These are phyloP conservation scores for Pseudorhombus dupliciocellatus DNA, from an alignment of 2,113 vertebrate species.

Conservation along the genomic window DNA sequence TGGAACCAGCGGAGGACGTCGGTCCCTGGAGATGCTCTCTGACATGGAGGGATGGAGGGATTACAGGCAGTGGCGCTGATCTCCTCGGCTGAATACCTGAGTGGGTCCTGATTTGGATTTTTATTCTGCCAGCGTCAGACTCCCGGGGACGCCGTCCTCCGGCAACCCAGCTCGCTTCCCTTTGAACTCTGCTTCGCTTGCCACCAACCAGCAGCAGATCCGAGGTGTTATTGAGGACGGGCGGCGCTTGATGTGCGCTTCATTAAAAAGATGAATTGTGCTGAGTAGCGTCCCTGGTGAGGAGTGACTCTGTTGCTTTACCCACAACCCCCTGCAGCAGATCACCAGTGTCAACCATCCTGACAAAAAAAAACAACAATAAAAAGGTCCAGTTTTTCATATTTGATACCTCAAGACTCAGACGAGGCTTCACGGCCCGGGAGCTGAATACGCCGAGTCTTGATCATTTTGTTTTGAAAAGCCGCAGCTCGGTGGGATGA, in stretches of 20 bases:
- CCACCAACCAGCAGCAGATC: conserved; percentile 5
- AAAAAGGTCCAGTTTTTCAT: no score
- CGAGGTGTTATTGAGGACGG: conserved; percentile 41
- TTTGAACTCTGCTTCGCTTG: conserved; percentile 63
- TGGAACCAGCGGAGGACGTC: background rate
- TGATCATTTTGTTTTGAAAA: no score
- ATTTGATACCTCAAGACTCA: no score
- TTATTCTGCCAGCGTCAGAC: conserved; percentile 41
- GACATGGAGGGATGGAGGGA: conserved; percentile 18
- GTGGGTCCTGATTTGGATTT: conserved; percentile 53
- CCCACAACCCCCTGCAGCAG: background rate
- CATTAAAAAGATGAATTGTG: conserved; percentile 66
- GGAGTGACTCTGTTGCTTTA: conserved; percentile 31
- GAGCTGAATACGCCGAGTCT: no score
- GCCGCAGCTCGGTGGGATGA: background rate
- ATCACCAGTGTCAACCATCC: background rate
- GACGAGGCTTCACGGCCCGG: no score
- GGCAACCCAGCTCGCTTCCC: conserved; percentile 37
- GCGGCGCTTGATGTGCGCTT: conserved; percentile 54
- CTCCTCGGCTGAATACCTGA: conserved; percentile 60
- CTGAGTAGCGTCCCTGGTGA: conserved; percentile 35
- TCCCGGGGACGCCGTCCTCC: conserved; percentile 22
- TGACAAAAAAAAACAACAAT: background rate
- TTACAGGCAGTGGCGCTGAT: conserved; percentile 41
- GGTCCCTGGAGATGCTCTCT: background rate